Evolutionary conservation across 1,140 invertebrate species (phyloP), one percentile per base, ranked within the genome.

Genomic region (Tetramorium parvispinum): DNA sequence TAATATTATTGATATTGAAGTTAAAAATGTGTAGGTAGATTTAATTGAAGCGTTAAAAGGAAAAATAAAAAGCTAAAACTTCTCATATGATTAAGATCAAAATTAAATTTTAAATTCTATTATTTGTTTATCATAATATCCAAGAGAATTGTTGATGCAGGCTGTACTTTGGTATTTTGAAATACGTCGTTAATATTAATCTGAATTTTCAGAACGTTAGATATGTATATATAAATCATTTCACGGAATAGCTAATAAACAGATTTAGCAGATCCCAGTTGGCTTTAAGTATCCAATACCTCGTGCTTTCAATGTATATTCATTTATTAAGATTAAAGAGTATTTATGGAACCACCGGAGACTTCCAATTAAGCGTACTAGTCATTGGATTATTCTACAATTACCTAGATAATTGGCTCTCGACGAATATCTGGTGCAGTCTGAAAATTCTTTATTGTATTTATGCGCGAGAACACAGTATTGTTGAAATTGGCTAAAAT

Each of bases 321-420:
- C 88, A 68, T 89, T 87, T 82, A 87, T 89, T 79, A 87, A 75
- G 59, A 76, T 73, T 85, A 87, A 90, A 76, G 65, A 85, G 63
- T 75, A 77, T 90, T 90, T 85, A 89, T 75, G 46, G 57, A 79
- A 87, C 7, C 68, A 75, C 61, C 18, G 59, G 61, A 81, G 66
- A 32, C 76, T 83, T 46, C 13, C 78, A 59, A 68, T 87, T 85
- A 61, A 73, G 21, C 51, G 18, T 57, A 66, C 46, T 68, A 53
- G n/a, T 63, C 53, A 65, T 32, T 21, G 66, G 88, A 89, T 89
- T 89, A 87, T 85, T 53, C 24, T 51, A 18, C 49, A 43, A 87
- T 90, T 90, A 89, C 66, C 73, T 86, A 73, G 37, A 73, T 85
- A 87, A 87, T 89, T 89, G 86, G 66, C 61, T 78, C 43, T 51